Base-by-base conservation (phyloP, 2,888 invertebrate genomes). In the Ditula angustiorana region DNA sequence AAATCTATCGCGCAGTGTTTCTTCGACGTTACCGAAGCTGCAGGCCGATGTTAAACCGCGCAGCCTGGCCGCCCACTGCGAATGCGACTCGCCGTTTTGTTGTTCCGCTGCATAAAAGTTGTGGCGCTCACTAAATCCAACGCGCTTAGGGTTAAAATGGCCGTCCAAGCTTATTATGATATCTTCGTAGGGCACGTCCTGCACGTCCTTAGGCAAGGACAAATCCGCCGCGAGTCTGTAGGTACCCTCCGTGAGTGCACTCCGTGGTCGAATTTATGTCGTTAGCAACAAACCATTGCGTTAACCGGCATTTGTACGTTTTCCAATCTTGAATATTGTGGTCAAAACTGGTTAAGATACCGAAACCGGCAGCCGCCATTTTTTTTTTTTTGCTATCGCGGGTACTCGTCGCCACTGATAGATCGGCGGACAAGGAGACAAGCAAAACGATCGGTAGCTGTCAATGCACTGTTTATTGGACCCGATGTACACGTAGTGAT, bases 191-290 rank as follows among this genome's bases (percentile, higher is more conserved):
- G 68, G 68, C 30, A 69, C 69, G 1, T 61, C 57, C 13, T 66
- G 47, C 2, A 66, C n/a, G 0, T 68, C 64, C n/a, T 64, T 66
- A 2, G 69, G 67, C 23, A 69, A 37, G 16, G 62, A 69, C 11
- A 73, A 23, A 37, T 70, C 68, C n/a, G 65, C 30, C 2, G 69
- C 67, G 3, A 71, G 57, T 28, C 64, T 66, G 46, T 71, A 72
- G 7, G 71, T 70, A 5, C 50, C 63, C 4, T 72, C 70, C 0
- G 33, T 46, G 61, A 71, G 63, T 56, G 70, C 67, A 50, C 69
- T 72, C 47, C 4, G 47, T 8, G 5, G 24, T 24, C 11, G 23
- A 2, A 24, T 3, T 10, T 11, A 47, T 24, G 13, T 47, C 24
- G 47, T 47, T 47, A 5, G 47, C 47, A 11, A 47, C 26, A n/a